Percentiles rank a stretch among this genome's conserved stretches.
These are phyloP conservation scores for Mormoops blainvillei DNA, from an alignment of 2,113 vertebrate species.

Conservation along the genomic window DNA sequence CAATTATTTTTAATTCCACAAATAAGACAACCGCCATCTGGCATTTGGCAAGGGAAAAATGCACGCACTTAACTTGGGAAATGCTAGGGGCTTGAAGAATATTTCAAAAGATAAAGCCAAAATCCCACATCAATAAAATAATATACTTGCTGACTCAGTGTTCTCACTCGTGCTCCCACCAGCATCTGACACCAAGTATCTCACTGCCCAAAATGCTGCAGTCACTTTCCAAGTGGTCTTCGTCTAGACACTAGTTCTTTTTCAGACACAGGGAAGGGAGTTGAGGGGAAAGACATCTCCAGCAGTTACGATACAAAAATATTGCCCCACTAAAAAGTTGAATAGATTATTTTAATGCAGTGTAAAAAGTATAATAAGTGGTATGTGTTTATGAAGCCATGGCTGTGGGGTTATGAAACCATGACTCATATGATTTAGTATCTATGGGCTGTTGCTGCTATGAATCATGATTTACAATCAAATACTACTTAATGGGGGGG, in stretches of 20 bases:
- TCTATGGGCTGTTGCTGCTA: not conserved
- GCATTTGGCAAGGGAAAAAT: conserved; percentile 44
- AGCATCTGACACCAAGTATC: not conserved
- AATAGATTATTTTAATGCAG: not conserved
- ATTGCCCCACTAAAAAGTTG: not conserved
- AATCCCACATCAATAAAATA: not conserved
- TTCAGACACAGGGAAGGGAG: not conserved
- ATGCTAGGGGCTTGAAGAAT: conserved; percentile 46
- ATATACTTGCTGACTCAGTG: not conserved
- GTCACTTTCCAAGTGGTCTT: not conserved
- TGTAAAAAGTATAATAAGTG: not conserved
- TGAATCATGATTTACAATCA: not conserved
- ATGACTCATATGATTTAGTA: not conserved
- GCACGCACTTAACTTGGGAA: conserved; percentile 33
- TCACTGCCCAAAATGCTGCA: not conserved
- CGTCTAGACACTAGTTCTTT: not conserved
- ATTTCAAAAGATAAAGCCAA: not conserved
- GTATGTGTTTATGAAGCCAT: not conserved
- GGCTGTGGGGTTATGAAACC: not conserved
- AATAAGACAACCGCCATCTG: conserved; percentile 63
- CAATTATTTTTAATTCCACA: conserved; percentile 54
- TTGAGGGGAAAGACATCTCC: not conserved
- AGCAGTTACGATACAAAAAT: not conserved
- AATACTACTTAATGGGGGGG: not conserved
- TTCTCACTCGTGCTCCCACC: not conserved